Evolutionary conservation across 2,797 vertebrate genomes (phyloP).

Genomic region (Cynopterus sphinx): DNA sequence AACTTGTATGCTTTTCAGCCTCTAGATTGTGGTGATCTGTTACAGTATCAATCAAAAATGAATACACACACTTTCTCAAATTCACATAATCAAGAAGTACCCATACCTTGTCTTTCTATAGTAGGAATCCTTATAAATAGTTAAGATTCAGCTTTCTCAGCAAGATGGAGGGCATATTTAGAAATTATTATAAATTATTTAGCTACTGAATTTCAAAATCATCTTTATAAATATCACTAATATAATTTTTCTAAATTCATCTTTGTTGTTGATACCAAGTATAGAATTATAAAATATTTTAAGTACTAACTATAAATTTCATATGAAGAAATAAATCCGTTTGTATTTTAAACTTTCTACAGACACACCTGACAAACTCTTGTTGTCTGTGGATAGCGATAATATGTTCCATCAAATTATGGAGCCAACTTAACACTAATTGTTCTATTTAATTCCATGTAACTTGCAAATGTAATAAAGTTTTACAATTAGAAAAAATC

Average conservation of each 20-base stretch:
- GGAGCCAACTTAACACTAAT: background rate
- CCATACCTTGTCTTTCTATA: background rate
- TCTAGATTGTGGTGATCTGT: background rate
- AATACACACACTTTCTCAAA: background rate
- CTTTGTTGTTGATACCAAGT: background rate
- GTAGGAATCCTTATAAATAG: background rate
- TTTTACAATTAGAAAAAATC: slow-evolving; percentile 37
- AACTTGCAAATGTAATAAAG: background rate
- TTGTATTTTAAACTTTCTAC: background rate
- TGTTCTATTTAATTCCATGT: background rate
- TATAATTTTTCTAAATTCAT: background rate
- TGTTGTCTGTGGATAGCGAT: background rate
- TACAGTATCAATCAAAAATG: background rate
- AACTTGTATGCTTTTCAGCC: background rate
- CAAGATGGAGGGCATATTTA: background rate
- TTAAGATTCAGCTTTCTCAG: slow-evolving; percentile 1
- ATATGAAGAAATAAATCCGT: background rate
- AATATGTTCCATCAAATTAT: background rate
- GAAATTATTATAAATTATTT: background rate
- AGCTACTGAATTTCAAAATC: background rate
- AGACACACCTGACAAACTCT: background rate
- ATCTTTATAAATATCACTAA: background rate
- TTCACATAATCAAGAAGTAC: background rate
- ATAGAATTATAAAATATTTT: background rate
- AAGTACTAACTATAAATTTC: background rate